A percentile compares a stretch with the other conserved stretches of the same genome.
Evolutionary conservation across 2,797 vertebrate genomes (phyloP).

Genomic region (Diglossa cyanea): DNA sequence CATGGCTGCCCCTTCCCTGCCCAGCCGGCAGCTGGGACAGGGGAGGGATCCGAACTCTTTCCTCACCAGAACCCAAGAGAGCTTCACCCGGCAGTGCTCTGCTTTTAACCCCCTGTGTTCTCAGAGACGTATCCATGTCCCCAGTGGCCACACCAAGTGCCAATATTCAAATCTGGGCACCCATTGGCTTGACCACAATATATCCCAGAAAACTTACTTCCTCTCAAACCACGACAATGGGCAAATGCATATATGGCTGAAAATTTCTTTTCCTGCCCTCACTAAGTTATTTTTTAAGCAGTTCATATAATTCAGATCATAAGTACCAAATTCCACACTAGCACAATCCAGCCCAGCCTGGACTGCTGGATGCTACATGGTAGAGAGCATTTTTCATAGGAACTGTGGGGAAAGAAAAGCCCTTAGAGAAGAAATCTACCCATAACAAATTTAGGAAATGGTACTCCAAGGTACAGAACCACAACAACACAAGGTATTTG

Average conservation of each 20-base stretch:
- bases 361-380: not conserved
- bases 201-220: too few relatives aligned
- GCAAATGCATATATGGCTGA: not conserved
- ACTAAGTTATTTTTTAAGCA: not conserved
- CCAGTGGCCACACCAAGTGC: too few relatives aligned
- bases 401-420: not conserved
- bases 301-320: not conserved
- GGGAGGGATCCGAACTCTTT: too few relatives aligned
- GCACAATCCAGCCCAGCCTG: not conserved
- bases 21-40: too few relatives aligned
- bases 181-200: too few relatives aligned
- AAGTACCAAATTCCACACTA: not conserved
- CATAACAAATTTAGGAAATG: not conserved
- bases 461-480: not conserved
- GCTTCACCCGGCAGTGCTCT: too few relatives aligned
- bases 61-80: too few relatives aligned
- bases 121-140: too few relatives aligned
- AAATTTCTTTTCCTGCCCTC: not conserved
- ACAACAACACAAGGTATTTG: not conserved
- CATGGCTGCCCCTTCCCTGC: too few relatives aligned
- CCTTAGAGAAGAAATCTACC: not conserved
- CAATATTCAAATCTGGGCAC: too few relatives aligned
- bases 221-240: too few relatives aligned
- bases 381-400: not conserved
- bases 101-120: too few relatives aligned